Evolutionary conservation across 1,140 invertebrate species (phyloP).

Genomic region (Ladona fulva): DNA sequence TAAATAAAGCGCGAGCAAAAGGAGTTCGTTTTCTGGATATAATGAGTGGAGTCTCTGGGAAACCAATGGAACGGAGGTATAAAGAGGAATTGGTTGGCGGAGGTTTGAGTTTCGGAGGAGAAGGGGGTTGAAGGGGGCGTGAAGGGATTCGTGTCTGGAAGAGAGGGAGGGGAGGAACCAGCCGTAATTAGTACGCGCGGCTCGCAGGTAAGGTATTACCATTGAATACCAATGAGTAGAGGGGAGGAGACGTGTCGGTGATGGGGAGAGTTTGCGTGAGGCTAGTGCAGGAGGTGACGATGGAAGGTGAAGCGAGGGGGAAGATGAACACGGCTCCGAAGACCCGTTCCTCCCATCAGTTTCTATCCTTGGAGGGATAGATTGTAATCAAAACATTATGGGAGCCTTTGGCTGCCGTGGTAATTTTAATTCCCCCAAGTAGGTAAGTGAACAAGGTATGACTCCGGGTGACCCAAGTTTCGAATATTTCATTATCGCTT

Average conservation of each 20-base stretch:
- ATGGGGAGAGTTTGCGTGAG: background rate
- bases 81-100: too few relatives aligned
- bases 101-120: too few relatives aligned
- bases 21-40: background rate
- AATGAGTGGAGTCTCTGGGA: background rate
- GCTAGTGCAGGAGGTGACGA: background rate
- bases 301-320: too few relatives aligned
- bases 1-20: background rate
- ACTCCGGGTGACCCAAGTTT: too few relatives aligned
- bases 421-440: background rate
- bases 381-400: background rate
- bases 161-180: background rate
- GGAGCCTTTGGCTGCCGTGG: background rate
- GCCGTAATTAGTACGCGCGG: background rate
- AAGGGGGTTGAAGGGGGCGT: background rate
- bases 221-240: background rate
- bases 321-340: too few relatives aligned
- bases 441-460: background rate
- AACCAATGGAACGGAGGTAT: background rate
- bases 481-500: too few relatives aligned
- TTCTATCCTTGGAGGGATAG: background rate
- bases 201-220: background rate
- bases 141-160: background rate
- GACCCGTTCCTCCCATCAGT: background rate
- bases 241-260: background rate